phyloP scores from a whole-genome alignment of 2,113 vertebrate species.

The Onychorhynchus coronatus region DNA sequence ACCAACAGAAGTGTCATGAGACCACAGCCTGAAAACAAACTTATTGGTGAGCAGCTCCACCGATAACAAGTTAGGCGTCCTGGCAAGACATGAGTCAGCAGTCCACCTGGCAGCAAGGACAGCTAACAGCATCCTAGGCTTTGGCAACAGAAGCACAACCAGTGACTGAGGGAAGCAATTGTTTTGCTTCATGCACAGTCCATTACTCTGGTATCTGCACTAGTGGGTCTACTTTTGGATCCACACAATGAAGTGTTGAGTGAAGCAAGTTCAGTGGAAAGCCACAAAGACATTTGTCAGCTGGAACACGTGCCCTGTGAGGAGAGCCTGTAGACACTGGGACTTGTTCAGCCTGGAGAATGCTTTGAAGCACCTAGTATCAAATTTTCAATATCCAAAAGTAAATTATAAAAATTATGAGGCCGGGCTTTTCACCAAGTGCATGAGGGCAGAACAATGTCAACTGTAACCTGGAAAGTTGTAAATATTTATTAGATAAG shows the following conservation, averaged over 20 bases:
- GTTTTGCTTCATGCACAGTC: not conserved
- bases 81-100: not conserved
- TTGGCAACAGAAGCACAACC: not conserved
- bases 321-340: not conserved
- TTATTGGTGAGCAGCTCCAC: not conserved
- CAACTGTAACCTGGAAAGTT: not conserved
- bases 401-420: not conserved
- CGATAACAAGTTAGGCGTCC: not conserved
- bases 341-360: not conserved
- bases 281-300: not conserved
- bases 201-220: not conserved
- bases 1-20: not conserved
- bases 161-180: not conserved
- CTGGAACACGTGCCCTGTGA: not conserved
- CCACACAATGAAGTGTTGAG: not conserved
- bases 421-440: not conserved
- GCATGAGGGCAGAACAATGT: accelerated
- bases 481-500: not conserved
- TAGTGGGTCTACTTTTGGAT: not conserved
- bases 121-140: not conserved
- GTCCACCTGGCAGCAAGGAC: not conserved
- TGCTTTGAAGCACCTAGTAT: not conserved
- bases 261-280: not conserved
- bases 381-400: not conserved
- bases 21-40: not conserved